Percentiles rank a stretch among this genome's conserved stretches.
Evolutionary conservation across 2,797 vertebrate species (phyloP).

Genomic region (Leucoraja ocellata): DNA sequence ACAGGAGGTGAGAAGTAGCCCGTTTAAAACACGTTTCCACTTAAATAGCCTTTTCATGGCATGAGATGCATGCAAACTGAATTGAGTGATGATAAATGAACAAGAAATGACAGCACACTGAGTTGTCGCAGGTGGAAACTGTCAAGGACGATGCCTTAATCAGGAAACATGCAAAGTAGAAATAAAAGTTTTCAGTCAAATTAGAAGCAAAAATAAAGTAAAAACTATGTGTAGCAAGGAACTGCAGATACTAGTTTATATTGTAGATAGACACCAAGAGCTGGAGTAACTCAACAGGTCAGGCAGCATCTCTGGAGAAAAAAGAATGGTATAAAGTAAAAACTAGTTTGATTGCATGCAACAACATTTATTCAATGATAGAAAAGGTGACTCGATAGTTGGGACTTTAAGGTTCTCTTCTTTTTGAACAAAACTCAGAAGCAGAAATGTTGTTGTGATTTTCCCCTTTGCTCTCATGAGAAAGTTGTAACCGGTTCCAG

Average conservation of each 20-base stretch:
- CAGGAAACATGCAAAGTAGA: background rate
- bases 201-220: background rate
- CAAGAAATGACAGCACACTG: conserved; percentile 34
- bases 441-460: background rate
- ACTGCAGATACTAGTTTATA: too few species aligned
- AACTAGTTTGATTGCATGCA: background rate
- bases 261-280: too few species aligned
- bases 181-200: background rate
- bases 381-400: background rate
- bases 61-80: conserved; percentile 44
- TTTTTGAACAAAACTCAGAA: background rate
- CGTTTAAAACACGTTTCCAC: conserved; percentile 45
- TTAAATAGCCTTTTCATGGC: conserved; percentile 41
- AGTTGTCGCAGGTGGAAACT: background rate
- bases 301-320: too few species aligned
- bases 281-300: too few species aligned
- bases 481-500: background rate
- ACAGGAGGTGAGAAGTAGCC: conserved; percentile 44
- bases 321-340: background rate
- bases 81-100: conserved; percentile 43
- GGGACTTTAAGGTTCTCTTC: background rate
- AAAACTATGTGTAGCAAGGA: background rate
- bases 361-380: background rate
- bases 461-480: background rate
- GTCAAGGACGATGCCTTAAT: conserved; percentile 1